Base-by-base conservation (phyloP, 23 tunicate genomes). In the Oikopleura albicans region DNA sequence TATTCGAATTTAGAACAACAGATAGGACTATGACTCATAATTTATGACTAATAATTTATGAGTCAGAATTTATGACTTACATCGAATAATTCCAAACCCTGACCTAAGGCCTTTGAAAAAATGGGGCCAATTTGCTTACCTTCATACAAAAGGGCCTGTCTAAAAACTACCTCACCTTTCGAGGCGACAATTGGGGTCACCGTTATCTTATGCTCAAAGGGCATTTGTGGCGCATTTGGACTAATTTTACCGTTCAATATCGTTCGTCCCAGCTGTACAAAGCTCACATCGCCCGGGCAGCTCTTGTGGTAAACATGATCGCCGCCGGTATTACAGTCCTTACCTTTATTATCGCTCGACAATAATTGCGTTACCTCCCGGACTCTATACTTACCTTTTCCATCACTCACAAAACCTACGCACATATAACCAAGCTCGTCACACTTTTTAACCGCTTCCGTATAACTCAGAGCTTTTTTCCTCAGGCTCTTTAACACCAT, bases 351-450 rank as follows among this genome's bases (percentile, higher is more conserved):
- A 31, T 71, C 79, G 79, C 79, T 71, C 2, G 79, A 71, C 36
- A 71, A 31, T 2, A 71, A 29, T 29, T 71, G 79, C 35, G 79
- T 71, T 34, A 71, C 79, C 37, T 71, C 79, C 37, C 79, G 28
- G 4, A 71, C 37, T 22, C 36, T 16, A 37, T 71, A 71, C 35
- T 31, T 71, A 12, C 79, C 79, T 2, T 12, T 16, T 12, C 34
- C 27, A 29, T 71, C 79, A 12, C 35, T 29, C 31, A 29, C 79
- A 29, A 71, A 71, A 12, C 79, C 79, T 12, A 29, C 35, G 37
- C 79, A 71, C 79, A 71, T 71, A 37, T 71, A 71, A 2, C 79
- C 79, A 22, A 71, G 37, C 31, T 71, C 79, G 35, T 71, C 79
- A 31, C 79, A 71, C 37, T 71, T 71, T 71, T 71, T 31, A 34